Percentiles rank a stretch among this genome's conserved stretches.
phyloP scores from a whole-genome alignment of 2,113 vertebrate genomes.

The Geococcyx californianus region DNA sequence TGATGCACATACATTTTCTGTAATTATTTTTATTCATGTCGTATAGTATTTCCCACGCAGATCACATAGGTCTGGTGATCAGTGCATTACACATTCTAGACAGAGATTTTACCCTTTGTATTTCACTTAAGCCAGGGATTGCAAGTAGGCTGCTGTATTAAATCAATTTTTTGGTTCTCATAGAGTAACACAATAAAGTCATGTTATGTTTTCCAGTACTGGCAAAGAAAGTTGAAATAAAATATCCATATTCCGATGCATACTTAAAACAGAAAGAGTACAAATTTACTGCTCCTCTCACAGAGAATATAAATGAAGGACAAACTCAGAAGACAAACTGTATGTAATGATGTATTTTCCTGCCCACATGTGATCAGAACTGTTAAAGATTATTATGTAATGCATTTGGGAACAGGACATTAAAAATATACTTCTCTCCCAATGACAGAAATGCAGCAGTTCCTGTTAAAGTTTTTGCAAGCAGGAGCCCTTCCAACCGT shows the following conservation, averaged over 20 bases:
- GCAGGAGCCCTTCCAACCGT: background rate
- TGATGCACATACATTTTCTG: background rate
- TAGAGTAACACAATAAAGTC: background rate
- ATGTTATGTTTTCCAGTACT: slow-evolving; percentile 20
- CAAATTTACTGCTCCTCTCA: background rate
- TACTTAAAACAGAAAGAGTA: background rate
- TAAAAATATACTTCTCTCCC: background rate
- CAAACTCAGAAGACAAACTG: background rate
- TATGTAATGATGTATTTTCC: background rate
- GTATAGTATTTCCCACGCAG: background rate
- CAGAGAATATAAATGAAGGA: background rate
- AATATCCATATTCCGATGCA: background rate
- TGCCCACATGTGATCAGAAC: background rate
- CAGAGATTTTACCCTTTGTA: background rate
- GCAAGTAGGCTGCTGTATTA: slow-evolving; percentile 8
- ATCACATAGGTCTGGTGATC: background rate
- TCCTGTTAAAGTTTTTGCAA: background rate
- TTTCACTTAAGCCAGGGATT: slow-evolving; percentile 28
- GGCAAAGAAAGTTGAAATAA: slow-evolving; percentile 37
- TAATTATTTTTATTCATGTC: background rate
- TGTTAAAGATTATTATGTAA: background rate
- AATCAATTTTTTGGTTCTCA: slow-evolving; percentile 45
- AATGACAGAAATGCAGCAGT: background rate
- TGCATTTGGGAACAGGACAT: background rate
- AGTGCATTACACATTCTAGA: background rate